Evolutionary conservation across 92 coral and sea anemone species (phyloP).

Genomic region (Nematostella vectensis): DNA sequence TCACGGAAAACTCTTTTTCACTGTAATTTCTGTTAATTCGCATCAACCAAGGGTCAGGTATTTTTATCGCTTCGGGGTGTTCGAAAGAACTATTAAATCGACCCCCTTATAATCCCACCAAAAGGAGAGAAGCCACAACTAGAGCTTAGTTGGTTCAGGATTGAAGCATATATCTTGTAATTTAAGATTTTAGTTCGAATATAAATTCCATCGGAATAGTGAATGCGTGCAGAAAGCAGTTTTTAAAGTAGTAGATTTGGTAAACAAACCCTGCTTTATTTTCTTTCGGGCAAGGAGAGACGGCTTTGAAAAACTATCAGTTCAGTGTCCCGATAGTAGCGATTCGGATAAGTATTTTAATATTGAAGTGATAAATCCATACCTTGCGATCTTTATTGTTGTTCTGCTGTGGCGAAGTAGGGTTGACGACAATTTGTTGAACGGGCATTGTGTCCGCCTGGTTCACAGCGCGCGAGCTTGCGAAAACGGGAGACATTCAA

Average conservation of each 20-base stretch:
- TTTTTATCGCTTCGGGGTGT: too few relatives aligned
- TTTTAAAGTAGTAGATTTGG: too few relatives aligned
- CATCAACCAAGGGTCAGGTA: too few relatives aligned
- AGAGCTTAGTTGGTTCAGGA: too few relatives aligned
- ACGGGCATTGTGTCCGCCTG: slow-evolving; percentile 67
- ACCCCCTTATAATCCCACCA: too few relatives aligned
- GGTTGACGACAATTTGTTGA: slow-evolving; percentile 78
- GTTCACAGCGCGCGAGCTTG: slow-evolving; percentile 13
- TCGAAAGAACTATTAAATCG: too few relatives aligned
- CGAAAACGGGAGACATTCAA: slow-evolving; percentile 20
- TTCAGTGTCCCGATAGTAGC: too few relatives aligned
- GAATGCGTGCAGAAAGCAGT: background rate
- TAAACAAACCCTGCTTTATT: background rate
- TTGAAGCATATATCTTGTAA: too few relatives aligned
- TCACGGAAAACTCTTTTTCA: too few relatives aligned
- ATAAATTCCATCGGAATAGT: background rate
- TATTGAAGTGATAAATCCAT: slow-evolving; percentile 9
- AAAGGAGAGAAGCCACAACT: too few relatives aligned
- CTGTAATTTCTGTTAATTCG: too few relatives aligned
- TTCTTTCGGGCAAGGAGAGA: background rate
- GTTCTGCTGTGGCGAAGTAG: slow-evolving; percentile 58
- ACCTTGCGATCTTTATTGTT: slow-evolving; percentile 76
- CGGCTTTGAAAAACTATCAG: background rate
- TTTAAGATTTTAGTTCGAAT: too few relatives aligned
- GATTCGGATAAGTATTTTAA: background rate